These are phyloP conservation scores for Haemorhous mexicanus DNA, from an alignment of 2,113 vertebrate genomes.

Conservation along the genomic window DNA sequence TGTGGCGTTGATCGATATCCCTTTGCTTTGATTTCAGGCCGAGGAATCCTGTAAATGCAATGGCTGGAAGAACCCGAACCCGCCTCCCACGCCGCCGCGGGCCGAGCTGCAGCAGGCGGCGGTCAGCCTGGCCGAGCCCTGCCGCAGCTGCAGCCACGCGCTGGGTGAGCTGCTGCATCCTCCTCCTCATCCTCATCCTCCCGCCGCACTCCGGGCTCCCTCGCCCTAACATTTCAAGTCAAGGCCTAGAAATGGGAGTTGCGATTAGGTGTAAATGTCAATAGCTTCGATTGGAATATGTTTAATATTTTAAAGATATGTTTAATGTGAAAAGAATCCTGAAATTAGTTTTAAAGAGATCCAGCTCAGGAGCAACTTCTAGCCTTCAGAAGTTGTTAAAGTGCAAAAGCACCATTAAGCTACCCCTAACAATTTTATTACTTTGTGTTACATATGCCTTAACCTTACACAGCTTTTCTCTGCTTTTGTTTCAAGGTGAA, in stretches of 20 bases:
- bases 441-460: background rate
- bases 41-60: conserved; percentile 98
- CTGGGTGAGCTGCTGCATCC: conserved; percentile 75
- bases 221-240: accelerated
- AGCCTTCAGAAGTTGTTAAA: background rate
- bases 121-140: conserved; percentile 89
- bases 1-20: background rate
- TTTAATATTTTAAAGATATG: background rate
- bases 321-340: background rate
- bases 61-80: conserved; percentile 98
- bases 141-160: conserved; percentile 92
- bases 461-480: background rate
- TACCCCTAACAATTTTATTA: background rate
- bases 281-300: background rate
- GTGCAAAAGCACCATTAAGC: background rate
- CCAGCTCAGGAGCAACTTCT: background rate
- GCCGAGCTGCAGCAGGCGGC: conserved; percentile 84
- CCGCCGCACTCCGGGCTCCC: accelerated
- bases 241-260: background rate
- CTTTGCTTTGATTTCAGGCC: conserved; percentile 75
- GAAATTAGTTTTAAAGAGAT: background rate
- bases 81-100: conserved; percentile 90
- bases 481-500: background rate
- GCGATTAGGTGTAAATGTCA: accelerated
- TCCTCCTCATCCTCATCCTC: too few species aligned